Evolutionary conservation across 2,888 invertebrate species (phyloP), one percentile per base, ranked within the genome.

Genomic region (Drosophila rellima): DNA sequence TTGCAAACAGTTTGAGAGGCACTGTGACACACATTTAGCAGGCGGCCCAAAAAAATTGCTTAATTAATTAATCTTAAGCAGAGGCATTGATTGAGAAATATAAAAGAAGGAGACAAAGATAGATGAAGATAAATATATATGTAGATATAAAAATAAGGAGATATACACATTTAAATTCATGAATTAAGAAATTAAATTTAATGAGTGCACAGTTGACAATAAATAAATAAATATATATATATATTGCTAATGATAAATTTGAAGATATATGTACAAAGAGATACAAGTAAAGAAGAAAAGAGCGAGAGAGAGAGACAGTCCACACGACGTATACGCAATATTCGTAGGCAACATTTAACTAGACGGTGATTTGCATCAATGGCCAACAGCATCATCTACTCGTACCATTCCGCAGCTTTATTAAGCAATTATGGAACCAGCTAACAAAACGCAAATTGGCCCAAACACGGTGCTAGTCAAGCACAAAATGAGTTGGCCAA

Each of bases 351-450:
- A n/a, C 47, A 35, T 45, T 31, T 51, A 42, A 47, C 56, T 75
- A 59, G 74, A 56, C 47, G 56, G 33, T 69, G 20, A 75, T 73
- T 73, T 61, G 56, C 50, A 31, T 31, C 45, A 48, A 23, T 54
- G 40, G 51, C 60, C 47, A 23, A n/a, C 55, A 20, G 50, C 76
- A 71, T 61, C 78, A 73, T 76, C 70, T 74, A 23, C 47, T 26
- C 29, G 18, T 18, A 18, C 57, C 50, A 57, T n/a, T 18, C 39
- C 52, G 33, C 52, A 68, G 83, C 73, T 88, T 88, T 82, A 84
- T 84, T 84, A 83, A 84, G 83, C 78, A 84, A 84, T 84, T 88
- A 84, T 73, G 52, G 39, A 61, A 52, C 62, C 57, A 62, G 48
- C 67, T 57, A 55, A 44, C 66, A 70, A 51, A 52, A 61, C 69